These are phyloP conservation scores for Cyprinus carpio DNA, from an alignment of 2,113 vertebrate genomes.

Conservation along the genomic window DNA sequence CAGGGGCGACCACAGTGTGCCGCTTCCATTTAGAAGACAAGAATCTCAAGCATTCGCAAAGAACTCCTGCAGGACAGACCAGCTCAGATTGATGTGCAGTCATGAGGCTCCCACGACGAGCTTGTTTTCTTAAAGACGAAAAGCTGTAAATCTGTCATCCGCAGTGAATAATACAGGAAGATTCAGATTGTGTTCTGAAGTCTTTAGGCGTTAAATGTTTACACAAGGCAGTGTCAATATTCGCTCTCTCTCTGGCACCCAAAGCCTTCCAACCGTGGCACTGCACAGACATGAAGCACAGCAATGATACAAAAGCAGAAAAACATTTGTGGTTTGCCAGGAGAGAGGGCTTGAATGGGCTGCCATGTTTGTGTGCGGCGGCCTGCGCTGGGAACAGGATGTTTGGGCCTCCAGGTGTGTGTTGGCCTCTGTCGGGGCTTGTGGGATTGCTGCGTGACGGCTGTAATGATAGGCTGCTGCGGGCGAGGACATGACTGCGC, in stretches of 20 bases:
- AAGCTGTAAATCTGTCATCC: slow-evolving; percentile 10
- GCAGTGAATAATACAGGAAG: slow-evolving; percentile 25
- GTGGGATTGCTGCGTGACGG: slow-evolving; percentile 65
- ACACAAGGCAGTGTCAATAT: background rate
- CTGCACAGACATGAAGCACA: slow-evolving; percentile 52
- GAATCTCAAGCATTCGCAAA: background rate
- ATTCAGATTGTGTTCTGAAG: slow-evolving; percentile 7
- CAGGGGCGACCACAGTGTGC: too few relatives aligned
- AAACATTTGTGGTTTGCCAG: slow-evolving; percentile 63
- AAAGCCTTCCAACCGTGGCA: slow-evolving; percentile 21
- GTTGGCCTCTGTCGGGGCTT: slow-evolving; percentile 67
- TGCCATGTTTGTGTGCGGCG: slow-evolving; percentile 57
- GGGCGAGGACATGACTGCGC: slow-evolving; percentile 74
- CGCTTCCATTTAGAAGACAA: background rate
- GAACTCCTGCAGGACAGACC: too few relatives aligned
- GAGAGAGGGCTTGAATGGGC: slow-evolving; percentile 31
- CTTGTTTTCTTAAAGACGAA: background rate
- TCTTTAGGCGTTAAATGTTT: slow-evolving; percentile 36
- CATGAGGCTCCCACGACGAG: background rate
- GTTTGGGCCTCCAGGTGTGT: slow-evolving; percentile 70
- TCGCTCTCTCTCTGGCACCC: slow-evolving; percentile 32
- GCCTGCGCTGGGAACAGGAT: slow-evolving; percentile 67
- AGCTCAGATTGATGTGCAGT: slow-evolving; percentile 34
- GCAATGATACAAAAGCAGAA: slow-evolving; percentile 66
- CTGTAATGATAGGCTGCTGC: slow-evolving; percentile 76